phyloP scores from a whole-genome alignment of 2,888 invertebrate genomes.

The Acleris emargana region DNA sequence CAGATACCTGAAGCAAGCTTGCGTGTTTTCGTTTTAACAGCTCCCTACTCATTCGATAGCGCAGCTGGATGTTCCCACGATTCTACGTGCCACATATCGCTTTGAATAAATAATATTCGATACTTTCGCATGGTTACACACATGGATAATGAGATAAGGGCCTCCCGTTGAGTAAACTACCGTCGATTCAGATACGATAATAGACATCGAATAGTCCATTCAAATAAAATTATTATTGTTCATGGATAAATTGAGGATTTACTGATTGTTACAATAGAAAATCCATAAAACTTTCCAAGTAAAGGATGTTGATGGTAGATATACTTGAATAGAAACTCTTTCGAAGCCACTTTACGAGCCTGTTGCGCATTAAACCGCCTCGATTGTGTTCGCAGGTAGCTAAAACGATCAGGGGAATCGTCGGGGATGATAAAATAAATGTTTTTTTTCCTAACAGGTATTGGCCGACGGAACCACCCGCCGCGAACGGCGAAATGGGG shows the following conservation, averaged over 20 bases:
- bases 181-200: slow-evolving; percentile 22
- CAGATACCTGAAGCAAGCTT: slow-evolving; percentile 27
- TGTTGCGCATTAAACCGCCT: slow-evolving; percentile 44
- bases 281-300: background rate
- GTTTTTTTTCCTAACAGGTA: slow-evolving; percentile 34
- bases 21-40: slow-evolving; percentile 39
- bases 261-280: background rate
- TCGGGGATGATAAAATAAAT: slow-evolving; percentile 38
- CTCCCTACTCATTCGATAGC: slow-evolving; percentile 28
- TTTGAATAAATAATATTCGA: slow-evolving; percentile 42
- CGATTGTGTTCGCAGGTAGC: slow-evolving; percentile 36
- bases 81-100: slow-evolving; percentile 33
- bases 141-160: slow-evolving; percentile 34
- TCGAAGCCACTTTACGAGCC: slow-evolving; percentile 41
- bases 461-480: slow-evolving; percentile 17
- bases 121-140: slow-evolving; percentile 37
- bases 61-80: slow-evolving; percentile 40
- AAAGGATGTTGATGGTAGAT: background rate
- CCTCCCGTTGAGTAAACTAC: slow-evolving; percentile 29
- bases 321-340: background rate
- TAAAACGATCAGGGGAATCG: slow-evolving; percentile 33
- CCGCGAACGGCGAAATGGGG: slow-evolving; percentile 13
- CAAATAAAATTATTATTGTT: slow-evolving; percentile 3
- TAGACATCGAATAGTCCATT: slow-evolving; percentile 7
- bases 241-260: too few relatives aligned